Percentiles rank a stretch among this genome's conserved stretches.
These are phyloP conservation scores for Tinea pellionella DNA, from an alignment of 2,888 invertebrate genomes.

Conservation along the genomic window DNA sequence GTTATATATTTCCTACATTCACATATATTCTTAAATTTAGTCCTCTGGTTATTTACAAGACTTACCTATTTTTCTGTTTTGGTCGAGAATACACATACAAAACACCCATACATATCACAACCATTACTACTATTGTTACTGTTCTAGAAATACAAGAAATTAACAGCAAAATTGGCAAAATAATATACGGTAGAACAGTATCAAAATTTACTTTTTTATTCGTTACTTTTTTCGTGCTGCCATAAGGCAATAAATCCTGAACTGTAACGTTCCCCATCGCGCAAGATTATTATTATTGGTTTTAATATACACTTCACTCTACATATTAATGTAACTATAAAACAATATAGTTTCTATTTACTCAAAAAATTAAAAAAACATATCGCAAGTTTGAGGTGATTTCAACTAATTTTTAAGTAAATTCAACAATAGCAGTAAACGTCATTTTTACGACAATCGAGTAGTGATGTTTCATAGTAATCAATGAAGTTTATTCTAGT, in stretches of 20 bases:
- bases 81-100: slow-evolving; percentile 54
- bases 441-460: not conserved
- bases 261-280: slow-evolving; percentile 38
- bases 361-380: not conserved
- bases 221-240: slow-evolving; percentile 29
- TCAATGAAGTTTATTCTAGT: not conserved
- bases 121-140: slow-evolving; percentile 46
- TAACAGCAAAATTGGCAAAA: slow-evolving; percentile 45
- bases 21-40: no score
- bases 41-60: not conserved
- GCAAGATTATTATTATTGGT: not conserved
- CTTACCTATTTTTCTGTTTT: slow-evolving; percentile 54
- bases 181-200: slow-evolving; percentile 47
- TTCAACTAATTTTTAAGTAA: not conserved
- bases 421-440: not conserved
- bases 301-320: not conserved
- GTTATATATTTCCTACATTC: not conserved
- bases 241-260: slow-evolving; percentile 40
- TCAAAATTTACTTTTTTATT: slow-evolving; percentile 47
- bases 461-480: not conserved
- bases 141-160: slow-evolving; percentile 44
- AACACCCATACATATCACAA: slow-evolving; percentile 51
- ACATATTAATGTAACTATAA: not conserved
- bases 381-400: not conserved
- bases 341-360: not conserved